Base-by-base conservation (phyloP, 2,888 invertebrate species). In the Aporophyla lueneburgensis region DNA sequence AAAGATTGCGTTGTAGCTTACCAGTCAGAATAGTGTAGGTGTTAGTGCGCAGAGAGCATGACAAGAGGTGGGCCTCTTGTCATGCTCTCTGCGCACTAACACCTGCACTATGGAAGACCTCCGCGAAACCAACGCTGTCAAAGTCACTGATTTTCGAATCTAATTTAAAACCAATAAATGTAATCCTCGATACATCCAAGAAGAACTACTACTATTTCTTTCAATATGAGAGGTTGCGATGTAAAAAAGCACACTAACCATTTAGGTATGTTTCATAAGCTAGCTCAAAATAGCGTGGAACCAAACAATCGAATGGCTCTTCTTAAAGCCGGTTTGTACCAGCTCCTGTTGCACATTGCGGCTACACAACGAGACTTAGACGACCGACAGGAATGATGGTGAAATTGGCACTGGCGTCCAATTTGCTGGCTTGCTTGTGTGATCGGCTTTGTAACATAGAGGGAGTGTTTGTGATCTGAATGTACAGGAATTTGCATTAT, bases 381-480 rank as follows among this genome's bases (percentile, higher is more conserved):
- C 24, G 24, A 58, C 56, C 56, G 16, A 27, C 3, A 58, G 27
- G 16, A 7, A 58, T 58, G 16, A 16, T 27, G 1, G 27, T 0
- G 58, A 9, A 0, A 58, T 58, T 27, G 27, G 16, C 16, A 58
- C 24, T 27, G 58, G 27, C 16, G 12, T 27, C 16, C 46, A 49
- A 61, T 70, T 70, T 33, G n/a, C n/a, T 10, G 6, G n/a, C 27
- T 69, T 27, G 46, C 27, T 46, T 49, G n/a, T 70, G 61, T 70
- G n/a, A 69, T 46, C 27, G 33, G 33, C n/a, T 70, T 70, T 49
- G 33, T 69, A 58, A 21, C 21, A 59, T 27, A 69, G 21, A 58
- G 56, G 7, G 24, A 27, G 51, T 9, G 16, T 7, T 5, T 54
- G 19, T 27, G 10, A 58, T 58, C 27, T 27, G 16, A 51, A 51